Evolutionary conservation across 2,113 vertebrate species (phyloP).

Genomic region (Cariama cristata): DNA sequence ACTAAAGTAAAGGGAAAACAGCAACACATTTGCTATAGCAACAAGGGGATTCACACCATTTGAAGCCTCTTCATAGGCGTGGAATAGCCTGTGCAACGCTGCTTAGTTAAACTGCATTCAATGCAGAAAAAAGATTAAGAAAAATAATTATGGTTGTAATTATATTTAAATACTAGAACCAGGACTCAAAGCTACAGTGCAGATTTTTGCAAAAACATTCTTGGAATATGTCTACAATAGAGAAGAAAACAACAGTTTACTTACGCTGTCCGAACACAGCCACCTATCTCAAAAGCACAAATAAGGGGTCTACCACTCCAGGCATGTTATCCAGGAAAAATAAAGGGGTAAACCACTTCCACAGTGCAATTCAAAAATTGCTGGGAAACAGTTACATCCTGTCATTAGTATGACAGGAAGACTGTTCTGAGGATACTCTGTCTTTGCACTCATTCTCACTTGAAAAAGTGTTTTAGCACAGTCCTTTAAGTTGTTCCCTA

Average conservation of each 20-base stretch:
- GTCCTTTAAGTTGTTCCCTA: not conserved
- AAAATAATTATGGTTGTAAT: not conserved
- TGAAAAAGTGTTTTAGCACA: not conserved
- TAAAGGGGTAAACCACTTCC: not conserved
- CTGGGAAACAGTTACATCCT: not conserved
- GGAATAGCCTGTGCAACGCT: not conserved
- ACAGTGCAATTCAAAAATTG: not conserved
- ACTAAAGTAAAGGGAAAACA: not conserved
- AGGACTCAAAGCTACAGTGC: not conserved
- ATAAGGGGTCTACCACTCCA: not conserved
- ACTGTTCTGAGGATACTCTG: not conserved
- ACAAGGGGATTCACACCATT: not conserved
- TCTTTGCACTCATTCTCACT: not conserved
- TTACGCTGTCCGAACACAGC: not conserved
- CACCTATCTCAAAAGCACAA: not conserved
- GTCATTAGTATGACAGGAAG: not conserved
- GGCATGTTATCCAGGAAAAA: not conserved
- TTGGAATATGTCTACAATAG: not conserved
- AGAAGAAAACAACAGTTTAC: not conserved
- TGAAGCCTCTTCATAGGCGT: not conserved
- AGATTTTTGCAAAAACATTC: not conserved
- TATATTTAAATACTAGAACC: not conserved
- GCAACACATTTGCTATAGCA: not conserved
- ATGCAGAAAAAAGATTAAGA: not conserved
- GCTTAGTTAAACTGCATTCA: not conserved